A percentile compares a stretch with the other conserved stretches of the same genome.
phyloP scores from a whole-genome alignment of 2,797 vertebrate species.

The Sylvia borin region DNA sequence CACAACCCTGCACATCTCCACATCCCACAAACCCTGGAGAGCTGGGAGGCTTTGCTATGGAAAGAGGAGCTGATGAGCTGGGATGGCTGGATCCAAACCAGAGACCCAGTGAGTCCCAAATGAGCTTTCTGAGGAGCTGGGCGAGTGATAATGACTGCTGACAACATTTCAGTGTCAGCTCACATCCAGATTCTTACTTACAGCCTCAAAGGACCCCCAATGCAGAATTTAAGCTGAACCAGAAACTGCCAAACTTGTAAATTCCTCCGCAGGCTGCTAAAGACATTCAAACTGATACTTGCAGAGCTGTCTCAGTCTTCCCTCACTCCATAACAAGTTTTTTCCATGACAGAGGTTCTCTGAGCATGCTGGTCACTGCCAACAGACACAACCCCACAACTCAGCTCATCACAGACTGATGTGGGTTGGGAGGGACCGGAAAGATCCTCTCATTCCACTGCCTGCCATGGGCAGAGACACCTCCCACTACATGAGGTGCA shows the following conservation, averaged over 20 bases:
- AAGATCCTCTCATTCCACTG: neutral
- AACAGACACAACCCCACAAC: neutral
- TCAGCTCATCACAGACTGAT: neutral
- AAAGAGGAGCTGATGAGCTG: accelerated
- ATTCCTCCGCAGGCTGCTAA: neutral
- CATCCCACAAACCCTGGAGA: neutral
- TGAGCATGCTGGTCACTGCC: neutral
- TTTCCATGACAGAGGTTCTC: neutral
- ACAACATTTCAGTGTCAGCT: neutral
- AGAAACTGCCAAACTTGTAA: neutral
- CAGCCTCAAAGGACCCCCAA: neutral
- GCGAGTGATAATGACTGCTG: accelerated
- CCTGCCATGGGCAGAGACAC: neutral
- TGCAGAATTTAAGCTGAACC: neutral
- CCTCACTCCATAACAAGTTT: neutral
- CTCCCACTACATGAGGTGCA: neutral
- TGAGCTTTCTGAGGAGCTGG: neutral
- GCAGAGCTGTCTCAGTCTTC: neutral
- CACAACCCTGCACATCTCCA: neutral
- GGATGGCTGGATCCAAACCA: neutral
- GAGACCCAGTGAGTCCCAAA: neutral
- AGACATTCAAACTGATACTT: neutral
- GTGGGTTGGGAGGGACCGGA: neutral
- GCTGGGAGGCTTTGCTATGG: neutral
- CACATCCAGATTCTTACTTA: neutral